Base-by-base conservation (phyloP, 2,113 vertebrate species). In the Ochotona curzoniae region DNA sequence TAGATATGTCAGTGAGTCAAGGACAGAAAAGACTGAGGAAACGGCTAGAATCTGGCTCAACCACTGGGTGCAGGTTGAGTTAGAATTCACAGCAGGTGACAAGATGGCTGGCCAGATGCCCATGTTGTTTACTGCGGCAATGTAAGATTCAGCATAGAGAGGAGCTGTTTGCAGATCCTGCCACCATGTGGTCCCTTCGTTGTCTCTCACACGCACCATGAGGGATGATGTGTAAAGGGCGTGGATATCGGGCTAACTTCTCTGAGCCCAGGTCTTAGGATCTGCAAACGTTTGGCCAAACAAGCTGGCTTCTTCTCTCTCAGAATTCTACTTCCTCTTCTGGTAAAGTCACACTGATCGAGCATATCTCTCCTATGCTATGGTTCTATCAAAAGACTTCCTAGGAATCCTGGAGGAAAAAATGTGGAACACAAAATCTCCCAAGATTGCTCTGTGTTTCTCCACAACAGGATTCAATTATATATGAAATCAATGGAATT, bases 401-500 rank as follows among this genome's bases (percentile, higher is more conserved):
- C 4, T 30, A 35, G 1, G 69, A 38, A 84, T 60, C 11, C 47
- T 30, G 8, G 32, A 30, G 47, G 54, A 35, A 76, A 83, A 47
- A 32, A 51, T 17, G 32, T 35, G 25, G 26, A 20, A 47, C 12
- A 32, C 20, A 28, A 15, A 5, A 71, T 54, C 20, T 21, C 25
- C 71, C 26, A 21, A 23, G 23, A 69, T 57, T 57, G 44, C 4
- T 28, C 57, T 32, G 26, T 1, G 60, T n/a, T 75, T 8, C 61
- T 75, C n/a, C 32, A 0, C 44, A 0, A 5, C 63, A 57, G 67
- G 17, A 93, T 14, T 83, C 83, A 25, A 20, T 80, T 89, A 70
- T 13, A 15, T 57, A 14, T 95, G 54, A 82, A 66, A 71, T 71
- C 82, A 97, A 92, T 94, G 88, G 67, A 93, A 20, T 87, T 95